Conservation (phyloP, 2,888 invertebrate species). For the Lacanobia oleracea region DNA sequence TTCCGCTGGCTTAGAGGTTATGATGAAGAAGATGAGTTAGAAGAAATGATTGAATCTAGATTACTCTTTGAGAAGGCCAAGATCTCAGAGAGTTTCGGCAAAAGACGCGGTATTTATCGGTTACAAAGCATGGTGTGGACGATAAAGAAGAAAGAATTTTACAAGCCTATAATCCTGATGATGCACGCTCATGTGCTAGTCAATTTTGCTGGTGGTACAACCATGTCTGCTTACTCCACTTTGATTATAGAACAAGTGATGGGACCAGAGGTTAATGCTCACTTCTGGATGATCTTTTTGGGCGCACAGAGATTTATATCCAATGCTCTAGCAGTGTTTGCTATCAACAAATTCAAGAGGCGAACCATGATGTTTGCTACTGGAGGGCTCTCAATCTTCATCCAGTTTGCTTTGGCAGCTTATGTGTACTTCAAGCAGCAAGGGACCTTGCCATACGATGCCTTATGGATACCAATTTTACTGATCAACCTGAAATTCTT, state of each 20-base stretch:
- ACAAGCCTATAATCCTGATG: slow-evolving; percentile 90
- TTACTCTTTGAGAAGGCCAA: slow-evolving; percentile 66
- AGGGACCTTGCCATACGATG: slow-evolving; percentile 70
- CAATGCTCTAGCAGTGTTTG: slow-evolving; percentile 89
- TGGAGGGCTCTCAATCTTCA: slow-evolving; percentile 87
- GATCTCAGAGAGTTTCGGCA: slow-evolving; percentile 48
- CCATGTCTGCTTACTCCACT: slow-evolving; percentile 92
- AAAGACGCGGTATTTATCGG: slow-evolving; percentile 38
- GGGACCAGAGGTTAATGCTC: slow-evolving; percentile 89
- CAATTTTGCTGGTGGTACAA: slow-evolving; percentile 92
- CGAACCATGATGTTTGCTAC: slow-evolving; percentile 91
- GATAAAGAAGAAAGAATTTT: slow-evolving; percentile 84
- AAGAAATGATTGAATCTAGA: slow-evolving; percentile 76
- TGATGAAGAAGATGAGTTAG: slow-evolving; percentile 80
- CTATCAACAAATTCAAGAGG: slow-evolving; percentile 90
- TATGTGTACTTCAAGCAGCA: slow-evolving; percentile 77
- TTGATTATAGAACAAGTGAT: slow-evolving; percentile 89
- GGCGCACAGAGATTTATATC: slow-evolving; percentile 91
- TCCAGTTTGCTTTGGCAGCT: slow-evolving; percentile 88
- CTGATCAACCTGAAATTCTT: slow-evolving; percentile 89
- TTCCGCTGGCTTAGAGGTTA: slow-evolving; percentile 90
- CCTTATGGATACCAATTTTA: slow-evolving; percentile 83
- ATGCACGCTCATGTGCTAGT: slow-evolving; percentile 90
- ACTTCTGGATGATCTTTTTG: slow-evolving; percentile 91
- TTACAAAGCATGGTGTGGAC: slow-evolving; percentile 58